A percentile compares a stretch with the other conserved stretches of the same genome.
Evolutionary conservation across 2,888 invertebrate species (phyloP).

Genomic region (Dolichomitus sp.): DNA sequence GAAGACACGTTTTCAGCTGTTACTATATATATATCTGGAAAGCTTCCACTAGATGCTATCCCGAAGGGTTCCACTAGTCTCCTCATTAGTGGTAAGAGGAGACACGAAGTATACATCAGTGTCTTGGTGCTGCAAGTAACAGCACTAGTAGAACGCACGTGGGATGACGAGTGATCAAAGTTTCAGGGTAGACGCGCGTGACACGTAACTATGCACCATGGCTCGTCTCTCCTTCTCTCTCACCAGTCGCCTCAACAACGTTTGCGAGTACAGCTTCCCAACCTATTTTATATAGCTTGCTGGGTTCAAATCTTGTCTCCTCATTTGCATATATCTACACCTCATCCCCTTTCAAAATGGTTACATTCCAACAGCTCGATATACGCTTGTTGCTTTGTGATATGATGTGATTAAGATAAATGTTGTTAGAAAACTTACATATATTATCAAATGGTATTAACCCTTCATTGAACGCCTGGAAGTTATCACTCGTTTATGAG

Average conservation of each 20-base stretch:
- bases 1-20: background rate
- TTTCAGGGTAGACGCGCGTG: slow-evolving; percentile 78
- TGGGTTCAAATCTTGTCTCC: slow-evolving; percentile 76
- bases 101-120: slow-evolving; percentile 38
- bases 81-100: slow-evolving; percentile 59
- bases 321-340: background rate
- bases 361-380: slow-evolving; percentile 72
- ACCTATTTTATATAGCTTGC: slow-evolving; percentile 79
- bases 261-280: slow-evolving; percentile 50
- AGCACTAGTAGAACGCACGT: slow-evolving; percentile 49
- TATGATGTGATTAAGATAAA: slow-evolving; percentile 74
- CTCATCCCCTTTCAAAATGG: background rate
- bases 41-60: slow-evolving; percentile 11
- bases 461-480: background rate
- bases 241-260: background rate
- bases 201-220: slow-evolving; percentile 76
- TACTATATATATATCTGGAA: background rate
- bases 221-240: slow-evolving; percentile 32
- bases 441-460: background rate
- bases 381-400: slow-evolving; percentile 41
- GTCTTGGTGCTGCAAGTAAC: slow-evolving; percentile 25
- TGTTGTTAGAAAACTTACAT: slow-evolving; percentile 28
- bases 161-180: slow-evolving; percentile 80
- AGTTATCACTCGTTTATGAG: background rate
- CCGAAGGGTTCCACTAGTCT: slow-evolving; percentile 34